A percentile compares a stretch with the other conserved stretches of the same genome.
Conservation (phyloP, 2,888 invertebrate species). For the Muschampia plurimacula region DNA sequence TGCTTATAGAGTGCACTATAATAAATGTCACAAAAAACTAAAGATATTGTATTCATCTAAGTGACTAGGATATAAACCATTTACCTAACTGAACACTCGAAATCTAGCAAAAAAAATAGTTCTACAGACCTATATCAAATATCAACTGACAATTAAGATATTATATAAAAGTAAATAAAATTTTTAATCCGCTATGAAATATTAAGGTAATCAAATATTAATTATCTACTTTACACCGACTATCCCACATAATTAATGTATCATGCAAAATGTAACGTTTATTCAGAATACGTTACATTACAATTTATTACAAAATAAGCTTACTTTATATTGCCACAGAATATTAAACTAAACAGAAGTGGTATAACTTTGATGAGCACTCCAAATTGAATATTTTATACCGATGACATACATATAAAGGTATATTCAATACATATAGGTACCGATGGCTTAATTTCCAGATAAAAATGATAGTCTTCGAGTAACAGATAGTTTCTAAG, state of each 20-base stretch:
- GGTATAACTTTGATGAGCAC: neutral
- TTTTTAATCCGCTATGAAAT: neutral
- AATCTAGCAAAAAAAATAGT: too few species aligned
- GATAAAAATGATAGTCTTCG: too few species aligned
- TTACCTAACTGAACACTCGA: too few species aligned
- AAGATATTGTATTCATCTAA: too few species aligned
- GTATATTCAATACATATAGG: too few species aligned
- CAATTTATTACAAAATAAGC: neutral
- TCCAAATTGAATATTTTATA: neutral
- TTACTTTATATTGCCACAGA: neutral
- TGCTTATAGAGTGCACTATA: neutral
- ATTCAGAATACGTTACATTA: neutral
- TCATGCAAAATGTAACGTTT: neutral
- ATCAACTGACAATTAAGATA: neutral
- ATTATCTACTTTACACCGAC: too few species aligned
- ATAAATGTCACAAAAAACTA: neutral
- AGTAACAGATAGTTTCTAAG: too few species aligned
- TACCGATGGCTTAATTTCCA: too few species aligned
- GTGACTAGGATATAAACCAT: too few species aligned
- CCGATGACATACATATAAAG: too few species aligned
- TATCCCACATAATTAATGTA: neutral
- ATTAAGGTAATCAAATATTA: constrained; percentile 16
- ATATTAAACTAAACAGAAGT: neutral
- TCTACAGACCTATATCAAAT: neutral
- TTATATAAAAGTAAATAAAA: neutral